Evolutionary conservation across 2,113 vertebrate genomes (phyloP).

Genomic region (Colossoma macropomum): DNA sequence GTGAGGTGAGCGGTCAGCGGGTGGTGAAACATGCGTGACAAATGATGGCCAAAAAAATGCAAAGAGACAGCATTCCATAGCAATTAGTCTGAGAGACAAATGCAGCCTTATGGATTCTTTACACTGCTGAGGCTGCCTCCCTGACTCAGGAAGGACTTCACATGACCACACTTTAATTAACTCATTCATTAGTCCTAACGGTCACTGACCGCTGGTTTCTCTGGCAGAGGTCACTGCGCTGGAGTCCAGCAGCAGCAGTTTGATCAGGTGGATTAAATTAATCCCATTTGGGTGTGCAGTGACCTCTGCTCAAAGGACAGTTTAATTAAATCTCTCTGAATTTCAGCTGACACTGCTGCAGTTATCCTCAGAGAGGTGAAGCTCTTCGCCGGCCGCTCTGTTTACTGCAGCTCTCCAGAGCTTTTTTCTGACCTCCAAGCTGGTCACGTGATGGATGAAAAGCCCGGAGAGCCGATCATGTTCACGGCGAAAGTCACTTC

Average conservation of each 20-base stretch:
- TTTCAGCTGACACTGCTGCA: not conserved
- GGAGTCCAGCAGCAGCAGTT: not conserved
- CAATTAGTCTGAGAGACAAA: too few relatives aligned
- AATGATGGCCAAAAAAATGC: too few relatives aligned
- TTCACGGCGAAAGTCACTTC: slow-evolving; percentile 31
- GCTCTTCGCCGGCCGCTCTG: not conserved
- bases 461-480: slow-evolving; percentile 9
- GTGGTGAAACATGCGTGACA: too few relatives aligned
- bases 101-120: too few relatives aligned
- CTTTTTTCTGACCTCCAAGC: not conserved
- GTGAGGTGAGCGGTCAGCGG: too few relatives aligned
- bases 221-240: not conserved
- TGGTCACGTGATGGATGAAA: slow-evolving; percentile 22
- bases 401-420: not conserved
- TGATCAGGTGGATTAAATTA: slow-evolving; percentile 5
- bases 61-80: too few relatives aligned
- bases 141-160: not conserved
- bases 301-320: not conserved
- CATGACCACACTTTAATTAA: not conserved
- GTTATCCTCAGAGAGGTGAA: not conserved
- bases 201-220: not conserved
- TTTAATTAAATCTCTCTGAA: not conserved
- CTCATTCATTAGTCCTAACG: not conserved
- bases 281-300: not conserved
- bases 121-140: too few relatives aligned